Base-by-base conservation (phyloP, 1,140 invertebrate genomes). In the Andricus grossulariae region DNA sequence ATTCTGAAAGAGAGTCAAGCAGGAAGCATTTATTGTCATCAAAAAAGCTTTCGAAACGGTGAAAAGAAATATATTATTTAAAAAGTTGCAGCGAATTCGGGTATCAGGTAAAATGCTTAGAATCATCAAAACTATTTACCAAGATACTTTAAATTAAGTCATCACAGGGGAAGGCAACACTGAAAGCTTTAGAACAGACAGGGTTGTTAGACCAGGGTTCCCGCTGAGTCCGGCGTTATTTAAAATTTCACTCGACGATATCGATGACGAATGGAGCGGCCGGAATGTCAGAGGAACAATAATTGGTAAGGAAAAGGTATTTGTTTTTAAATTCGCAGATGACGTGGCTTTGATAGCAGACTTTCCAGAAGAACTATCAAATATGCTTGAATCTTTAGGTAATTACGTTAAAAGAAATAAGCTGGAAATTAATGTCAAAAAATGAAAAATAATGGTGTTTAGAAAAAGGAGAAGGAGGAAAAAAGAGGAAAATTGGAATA, bases 331-430 rank as follows among this genome's bases (percentile, higher is more conserved):
- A 50, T 51, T 72, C 52, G 77, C 72, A 70, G 32, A 75, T 51
- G 72, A 74, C 32, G 39, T 78, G 4, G 72, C 45, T 13, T n/a
- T 74, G 16, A 16, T 74, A 21, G 13, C 72, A 10, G 50, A 77
- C 12, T 18, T 55, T 39, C 21, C 15, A 50, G 57, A 74, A 21
- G 78, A 50, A 49, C 5, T 74, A 16, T n/a, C 25, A 18, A 21
- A 49, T 16, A 77, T 74, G 74, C 4, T 76, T 21, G 15, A n/a
- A 57, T 12, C 12, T 15, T 52, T 77, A 18, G 50, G 50, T 16
- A 77, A 49, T 11, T 80, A 71, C 25, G 25, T 13, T 6, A 52
- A 75, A 4, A 71, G 52, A 70, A 71, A 71, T 49, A n/a, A 60
- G 60, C 8, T 73, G 25, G 18, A 15, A 13, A 11, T 77, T 0